Base-by-base conservation (phyloP, 2,888 invertebrate genomes). In the Mongoloraphidia duomilia region DNA sequence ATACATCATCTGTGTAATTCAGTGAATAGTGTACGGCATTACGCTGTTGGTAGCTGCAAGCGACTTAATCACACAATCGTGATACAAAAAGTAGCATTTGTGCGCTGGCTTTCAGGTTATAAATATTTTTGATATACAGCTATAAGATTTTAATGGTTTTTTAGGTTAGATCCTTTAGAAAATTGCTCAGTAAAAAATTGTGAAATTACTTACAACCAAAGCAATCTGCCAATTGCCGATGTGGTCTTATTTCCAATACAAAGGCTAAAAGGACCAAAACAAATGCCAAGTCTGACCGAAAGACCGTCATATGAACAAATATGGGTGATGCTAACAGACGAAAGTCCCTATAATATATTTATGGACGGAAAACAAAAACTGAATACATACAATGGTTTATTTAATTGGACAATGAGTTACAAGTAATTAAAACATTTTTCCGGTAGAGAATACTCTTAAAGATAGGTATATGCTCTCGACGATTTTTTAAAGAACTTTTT, bases 401-500 rank as follows among this genome's bases (percentile, higher is more conserved):
- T 82, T 58, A 82, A 82, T 60, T 82, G 82, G 81, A 79, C 81
- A 0, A 80, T 82, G 80, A 75, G 75, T 2, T 82, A 78, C 60
- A 71, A 75, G 76, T 81, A 61, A 55, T 50, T 51, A 36, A 1
- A 8, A 35, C 4, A 35, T 17, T 10, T 44, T 41, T 33, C 43
- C n/a, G n/a, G n/a, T n/a, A n/a, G n/a, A n/a, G n/a, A n/a, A n/a
- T n/a, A n/a, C n/a, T n/a, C n/a, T n/a, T n/a, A n/a, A n/a, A n/a
- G n/a, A n/a, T n/a, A n/a, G n/a, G n/a, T n/a, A n/a, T n/a, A n/a
- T n/a, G n/a, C n/a, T n/a, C n/a, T n/a, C n/a, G n/a, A n/a, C n/a
- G n/a, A n/a, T n/a, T n/a, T n/a, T n/a, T n/a, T n/a, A n/a, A n/a
- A n/a, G n/a, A n/a, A n/a, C n/a, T n/a, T n/a, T n/a, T n/a, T n/a